Conservation (phyloP, 2,797 vertebrate species). For the Morelia viridis region DNA sequence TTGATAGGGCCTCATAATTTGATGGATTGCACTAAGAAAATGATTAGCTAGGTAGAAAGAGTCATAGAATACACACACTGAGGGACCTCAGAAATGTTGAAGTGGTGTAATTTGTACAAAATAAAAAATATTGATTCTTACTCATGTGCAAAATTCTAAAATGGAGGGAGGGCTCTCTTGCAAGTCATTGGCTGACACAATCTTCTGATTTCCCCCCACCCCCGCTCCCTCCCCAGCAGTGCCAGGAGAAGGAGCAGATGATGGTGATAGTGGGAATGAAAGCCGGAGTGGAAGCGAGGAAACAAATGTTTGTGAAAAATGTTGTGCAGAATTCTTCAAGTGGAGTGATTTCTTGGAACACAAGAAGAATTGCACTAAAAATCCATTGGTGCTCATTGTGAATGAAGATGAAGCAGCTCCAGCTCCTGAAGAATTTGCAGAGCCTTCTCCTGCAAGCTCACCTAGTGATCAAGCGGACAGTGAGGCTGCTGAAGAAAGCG, state of each 20-base stretch:
- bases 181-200: slow-evolving; percentile 74
- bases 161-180: slow-evolving; percentile 75
- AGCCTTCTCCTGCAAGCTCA: slow-evolving; percentile 89
- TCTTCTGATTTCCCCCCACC: slow-evolving; percentile 76
- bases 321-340: slow-evolving; percentile 98
- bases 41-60: slow-evolving; percentile 94
- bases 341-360: slow-evolving; percentile 97
- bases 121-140: slow-evolving; percentile 93
- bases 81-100: slow-evolving; percentile 85
- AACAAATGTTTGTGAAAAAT: slow-evolving; percentile 93
- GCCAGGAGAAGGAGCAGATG: slow-evolving; percentile 88
- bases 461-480: slow-evolving; percentile 87
- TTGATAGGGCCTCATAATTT: slow-evolving; percentile 99
- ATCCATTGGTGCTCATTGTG: slow-evolving; percentile 93
- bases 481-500: slow-evolving; percentile 84
- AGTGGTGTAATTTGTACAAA: slow-evolving; percentile 93
- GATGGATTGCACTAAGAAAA: slow-evolving; percentile 99
- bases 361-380: slow-evolving; percentile 92
- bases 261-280: slow-evolving; percentile 92
- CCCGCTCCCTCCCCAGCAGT: slow-evolving; percentile 68
- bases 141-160: slow-evolving; percentile 83
- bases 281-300: slow-evolving; percentile 95
- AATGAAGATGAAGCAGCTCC: slow-evolving; percentile 90
- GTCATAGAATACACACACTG: slow-evolving; percentile 78
- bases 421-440: slow-evolving; percentile 81